Base-by-base conservation (phyloP, 2,113 vertebrate species). In the Nothoprocta pentlandii region DNA sequence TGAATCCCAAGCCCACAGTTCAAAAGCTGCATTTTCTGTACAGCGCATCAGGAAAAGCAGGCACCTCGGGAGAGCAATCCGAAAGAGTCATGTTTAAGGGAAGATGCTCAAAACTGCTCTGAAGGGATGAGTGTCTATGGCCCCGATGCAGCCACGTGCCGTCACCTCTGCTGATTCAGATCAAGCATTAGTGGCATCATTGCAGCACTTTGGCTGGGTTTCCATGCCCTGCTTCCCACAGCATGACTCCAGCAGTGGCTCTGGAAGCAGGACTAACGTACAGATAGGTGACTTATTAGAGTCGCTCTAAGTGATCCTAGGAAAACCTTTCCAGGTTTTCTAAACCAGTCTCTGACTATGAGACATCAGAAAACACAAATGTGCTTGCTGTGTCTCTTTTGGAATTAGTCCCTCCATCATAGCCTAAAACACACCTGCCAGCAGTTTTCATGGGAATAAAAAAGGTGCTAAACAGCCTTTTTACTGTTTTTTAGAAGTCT, bases 341-440 rank as follows among this genome's bases (percentile, higher is more conserved):
- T 58, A 4, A 5, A 1, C 0, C 0, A 64, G 23, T 16, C 17
- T 64, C 36, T 68, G 54, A 63, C 46, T 61, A 32, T 21, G 6
- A 32, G 16, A 25, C 2, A 12, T 12, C 15, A 9, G 25, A 69
- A 87, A 93, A 44, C 47, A 80, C 81, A 58, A 15, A 14, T 61
- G 63, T 63, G 30, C 20, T 74, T 20, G 17, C 26, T 17, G 32
- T 4, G 4, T 86, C 34, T 51, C 46, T 61, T 68, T 36, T 78
- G 42, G 8, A 51, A 10, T 20, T 22, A 23, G 32, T 58, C 19
- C 11, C 4, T 6, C 47, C 10, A 8, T 76, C 63, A 76, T 34
- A 69, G 32, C 30, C 54, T 69, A 19, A 62, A 87, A 34, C 6
- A 7, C 7, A 68, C 89, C 26, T 68, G 32, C 25, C 47, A 83